Evolutionary conservation across 92 coral and sea anemone genomes (phyloP).

Genomic region (Pocillopora grandis): DNA sequence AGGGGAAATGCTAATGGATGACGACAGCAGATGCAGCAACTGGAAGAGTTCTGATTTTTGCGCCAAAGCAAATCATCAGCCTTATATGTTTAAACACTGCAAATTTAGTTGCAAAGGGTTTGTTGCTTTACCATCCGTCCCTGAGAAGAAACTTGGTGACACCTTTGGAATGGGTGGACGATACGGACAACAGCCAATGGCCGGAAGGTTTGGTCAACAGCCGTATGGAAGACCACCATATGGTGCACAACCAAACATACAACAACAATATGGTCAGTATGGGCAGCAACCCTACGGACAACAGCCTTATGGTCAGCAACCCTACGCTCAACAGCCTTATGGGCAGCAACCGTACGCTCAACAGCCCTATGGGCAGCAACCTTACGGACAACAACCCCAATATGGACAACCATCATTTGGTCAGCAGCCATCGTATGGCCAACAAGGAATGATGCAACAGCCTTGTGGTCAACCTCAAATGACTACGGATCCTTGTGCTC

Average conservation of each 20-base stretch:
- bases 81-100: conserved; percentile 80
- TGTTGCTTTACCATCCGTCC: conserved; percentile 20
- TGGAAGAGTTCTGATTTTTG: conserved; percentile 72
- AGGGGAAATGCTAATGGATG: conserved; percentile 75
- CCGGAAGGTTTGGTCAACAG: conserved; percentile 31
- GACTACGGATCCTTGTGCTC: conserved; percentile 41
- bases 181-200: conserved; percentile 38
- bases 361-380: conserved; percentile 35
- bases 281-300: conserved; percentile 28
- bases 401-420: conserved; percentile 17
- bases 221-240: conserved; percentile 34
- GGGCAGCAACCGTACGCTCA: conserved; percentile 42
- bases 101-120: conserved; percentile 73
- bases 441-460: conserved; percentile 37
- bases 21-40: conserved; percentile 81
- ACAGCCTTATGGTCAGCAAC: conserved; percentile 27
- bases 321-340: conserved; percentile 27
- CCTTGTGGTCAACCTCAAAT: conserved; percentile 42
- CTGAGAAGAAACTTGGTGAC: conserved; percentile 34
- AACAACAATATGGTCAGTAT: conserved; percentile 25
- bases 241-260: conserved; percentile 22
- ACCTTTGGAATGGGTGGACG: conserved; percentile 29
- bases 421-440: conserved; percentile 30
- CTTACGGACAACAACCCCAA: conserved; percentile 36
- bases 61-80: conserved; percentile 72